Conservation (phyloP, 2,888 invertebrate genomes). For the Acronicta aceris region DNA sequence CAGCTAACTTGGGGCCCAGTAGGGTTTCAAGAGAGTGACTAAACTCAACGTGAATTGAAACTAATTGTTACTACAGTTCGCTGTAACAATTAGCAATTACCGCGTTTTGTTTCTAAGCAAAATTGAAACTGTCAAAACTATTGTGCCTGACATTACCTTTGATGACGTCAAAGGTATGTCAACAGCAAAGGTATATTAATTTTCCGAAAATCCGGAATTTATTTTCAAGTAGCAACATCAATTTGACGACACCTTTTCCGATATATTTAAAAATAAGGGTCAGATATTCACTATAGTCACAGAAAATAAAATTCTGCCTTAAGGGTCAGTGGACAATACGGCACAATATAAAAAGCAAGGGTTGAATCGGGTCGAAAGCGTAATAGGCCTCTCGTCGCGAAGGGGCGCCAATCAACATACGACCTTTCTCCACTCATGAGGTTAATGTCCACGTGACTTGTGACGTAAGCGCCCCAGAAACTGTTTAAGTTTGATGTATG, state of each 20-base stretch:
- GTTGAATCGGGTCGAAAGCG: constrained; percentile 20
- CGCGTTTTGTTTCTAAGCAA: no score
- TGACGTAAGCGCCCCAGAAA: neutral
- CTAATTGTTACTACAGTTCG: no score
- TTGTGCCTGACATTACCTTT: no score
- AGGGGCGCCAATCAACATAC: constrained; percentile 28
- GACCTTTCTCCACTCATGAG: constrained; percentile 8
- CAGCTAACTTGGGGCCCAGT: no score
- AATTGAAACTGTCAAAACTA: no score
- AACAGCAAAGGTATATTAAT: neutral
- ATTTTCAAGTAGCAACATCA: neutral
- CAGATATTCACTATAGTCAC: neutral
- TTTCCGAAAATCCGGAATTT: neutral
- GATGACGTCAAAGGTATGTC: no score
- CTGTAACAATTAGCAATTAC: no score
- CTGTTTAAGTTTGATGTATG: no score
- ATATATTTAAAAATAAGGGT: neutral
- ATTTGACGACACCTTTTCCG: neutral
- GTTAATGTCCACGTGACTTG: constrained; percentile 4
- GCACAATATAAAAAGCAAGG: constrained; percentile 18
- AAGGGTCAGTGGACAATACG: constrained; percentile 14
- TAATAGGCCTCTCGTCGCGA: constrained; percentile 18
- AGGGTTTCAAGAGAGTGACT: no score
- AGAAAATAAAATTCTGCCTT: constrained; percentile 13
- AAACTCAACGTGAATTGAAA: no score